These are phyloP conservation scores for Andrena chrysosceles DNA, from an alignment of 2,888 invertebrate genomes.

Conservation along the genomic window DNA sequence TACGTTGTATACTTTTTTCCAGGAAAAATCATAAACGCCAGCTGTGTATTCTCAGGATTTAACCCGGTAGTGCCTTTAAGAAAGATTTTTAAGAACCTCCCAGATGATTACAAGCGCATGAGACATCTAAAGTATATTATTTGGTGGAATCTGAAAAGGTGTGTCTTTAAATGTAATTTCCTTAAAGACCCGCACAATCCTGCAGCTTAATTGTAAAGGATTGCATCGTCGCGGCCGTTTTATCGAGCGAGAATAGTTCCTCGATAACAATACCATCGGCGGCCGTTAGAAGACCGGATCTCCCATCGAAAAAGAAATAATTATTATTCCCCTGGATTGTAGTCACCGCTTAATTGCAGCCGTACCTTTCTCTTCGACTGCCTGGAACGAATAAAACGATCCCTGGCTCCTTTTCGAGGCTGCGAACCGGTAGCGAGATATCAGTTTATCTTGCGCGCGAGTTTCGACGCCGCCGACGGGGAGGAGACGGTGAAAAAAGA, in stretches of 20 bases:
- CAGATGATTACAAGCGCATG: no score
- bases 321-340: slow-evolving; percentile 36
- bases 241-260: slow-evolving; percentile 19
- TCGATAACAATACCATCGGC: slow-evolving; percentile 21
- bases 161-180: not conserved
- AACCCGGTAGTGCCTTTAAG: no score
- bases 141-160: no score
- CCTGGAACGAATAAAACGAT: slow-evolving; percentile 47
- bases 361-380: slow-evolving; percentile 5
- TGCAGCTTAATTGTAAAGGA: not conserved
- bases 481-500: not conserved
- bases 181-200: not conserved
- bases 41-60: no score
- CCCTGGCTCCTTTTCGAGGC: slow-evolving; percentile 24
- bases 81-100: no score
- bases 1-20: no score
- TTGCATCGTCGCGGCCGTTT: not conserved
- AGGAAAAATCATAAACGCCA: no score
- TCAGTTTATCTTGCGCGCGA: slow-evolving; percentile 44
- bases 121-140: no score
- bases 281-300: slow-evolving; percentile 5
- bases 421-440: slow-evolving; percentile 39
- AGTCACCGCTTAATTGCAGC: slow-evolving; percentile 52
- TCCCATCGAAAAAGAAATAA: slow-evolving; percentile 45
- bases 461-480: slow-evolving; percentile 20